Conservation (phyloP, 2,888 invertebrate genomes). For the Caenorhabditis panamensis region DNA sequence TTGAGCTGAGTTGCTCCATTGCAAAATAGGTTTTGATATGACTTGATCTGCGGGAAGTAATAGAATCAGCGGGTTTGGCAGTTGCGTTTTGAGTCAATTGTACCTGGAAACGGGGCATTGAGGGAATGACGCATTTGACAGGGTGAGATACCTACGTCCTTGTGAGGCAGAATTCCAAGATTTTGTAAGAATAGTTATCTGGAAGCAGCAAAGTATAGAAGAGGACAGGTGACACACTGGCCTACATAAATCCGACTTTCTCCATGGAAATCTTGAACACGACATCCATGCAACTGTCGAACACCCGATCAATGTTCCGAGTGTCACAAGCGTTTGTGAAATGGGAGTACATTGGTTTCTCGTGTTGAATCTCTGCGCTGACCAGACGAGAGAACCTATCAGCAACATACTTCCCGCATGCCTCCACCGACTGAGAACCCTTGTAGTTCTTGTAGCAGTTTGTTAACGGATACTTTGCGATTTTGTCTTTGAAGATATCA, state of each 20-base stretch:
- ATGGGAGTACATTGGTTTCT: conserved; percentile 82
- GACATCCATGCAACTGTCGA: conserved; percentile 79
- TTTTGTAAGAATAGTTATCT: conserved; percentile 3
- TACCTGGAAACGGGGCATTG: background rate
- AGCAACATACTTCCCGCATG: conserved; percentile 80
- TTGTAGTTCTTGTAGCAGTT: conserved; percentile 81
- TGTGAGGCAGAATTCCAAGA: background rate
- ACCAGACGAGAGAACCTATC: conserved; percentile 81
- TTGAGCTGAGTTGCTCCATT: background rate
- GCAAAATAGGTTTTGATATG: background rate
- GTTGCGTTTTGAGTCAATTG: background rate
- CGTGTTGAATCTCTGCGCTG: conserved; percentile 72
- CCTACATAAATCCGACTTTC: conserved; percentile 78
- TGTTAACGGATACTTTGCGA: conserved; percentile 72
- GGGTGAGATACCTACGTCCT: background rate
- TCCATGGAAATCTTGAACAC: conserved; percentile 80
- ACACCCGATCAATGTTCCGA: conserved; percentile 81
- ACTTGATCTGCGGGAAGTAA: background rate
- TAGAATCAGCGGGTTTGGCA: background rate
- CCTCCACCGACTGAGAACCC: conserved; percentile 79
- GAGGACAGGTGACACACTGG: too few relatives aligned
- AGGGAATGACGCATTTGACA: background rate
- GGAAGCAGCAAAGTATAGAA: background rate
- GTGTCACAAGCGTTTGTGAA: conserved; percentile 82
- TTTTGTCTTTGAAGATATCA: conserved; percentile 81